These are phyloP conservation scores for Myiopsitta monachus DNA, from an alignment of 2,113 vertebrate species.

Conservation along the genomic window DNA sequence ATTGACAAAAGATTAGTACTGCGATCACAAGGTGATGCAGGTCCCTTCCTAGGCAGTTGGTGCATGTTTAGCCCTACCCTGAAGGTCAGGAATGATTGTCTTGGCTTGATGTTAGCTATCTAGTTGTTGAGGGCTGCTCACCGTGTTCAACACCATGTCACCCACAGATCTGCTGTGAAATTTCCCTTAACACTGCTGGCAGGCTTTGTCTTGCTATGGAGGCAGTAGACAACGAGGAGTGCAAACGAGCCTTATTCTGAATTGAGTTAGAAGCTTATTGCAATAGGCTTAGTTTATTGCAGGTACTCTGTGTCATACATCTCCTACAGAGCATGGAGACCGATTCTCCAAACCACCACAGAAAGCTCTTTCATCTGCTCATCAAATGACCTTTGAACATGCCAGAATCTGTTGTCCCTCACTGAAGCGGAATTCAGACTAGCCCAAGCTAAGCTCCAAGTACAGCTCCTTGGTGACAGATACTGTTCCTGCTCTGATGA, in stretches of 20 bases:
- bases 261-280: neutral
- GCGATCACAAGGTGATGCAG: neutral
- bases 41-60: neutral
- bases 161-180: neutral
- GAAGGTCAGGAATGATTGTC: neutral
- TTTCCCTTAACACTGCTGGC: rapidly evolving
- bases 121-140: neutral
- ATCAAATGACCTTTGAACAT: conserved; percentile 25
- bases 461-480: neutral
- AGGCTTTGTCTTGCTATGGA: neutral
- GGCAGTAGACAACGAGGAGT: neutral
- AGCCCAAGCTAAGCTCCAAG: neutral
- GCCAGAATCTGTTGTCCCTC: neutral
- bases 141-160: neutral
- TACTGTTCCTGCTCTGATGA: neutral
- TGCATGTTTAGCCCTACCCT: rapidly evolving
- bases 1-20: neutral
- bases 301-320: rapidly evolving
- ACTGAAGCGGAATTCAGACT: conserved; percentile 6
- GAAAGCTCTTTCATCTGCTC: neutral
- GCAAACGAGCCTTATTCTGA: neutral
- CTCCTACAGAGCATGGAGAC: neutral
- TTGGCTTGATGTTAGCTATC: neutral
- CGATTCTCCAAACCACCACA: rapidly evolving
- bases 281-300: neutral